Base-by-base conservation (phyloP, 1,140 invertebrate genomes). In the Brachionus asplanchnoidis region DNA sequence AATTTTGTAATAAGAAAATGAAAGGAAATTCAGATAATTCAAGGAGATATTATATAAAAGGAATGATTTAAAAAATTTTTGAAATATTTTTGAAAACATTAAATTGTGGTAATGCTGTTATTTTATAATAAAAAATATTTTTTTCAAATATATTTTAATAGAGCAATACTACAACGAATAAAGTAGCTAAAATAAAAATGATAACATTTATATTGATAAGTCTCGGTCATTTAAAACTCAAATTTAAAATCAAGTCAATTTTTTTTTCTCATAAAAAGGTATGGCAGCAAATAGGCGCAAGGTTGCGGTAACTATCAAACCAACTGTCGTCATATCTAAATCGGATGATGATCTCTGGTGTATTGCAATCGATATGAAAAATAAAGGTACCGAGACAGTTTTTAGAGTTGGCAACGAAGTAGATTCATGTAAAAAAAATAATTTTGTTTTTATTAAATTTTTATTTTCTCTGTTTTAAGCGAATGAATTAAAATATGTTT, bases 331-430 rank as follows among this genome's bases (percentile, higher is more conserved):
- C 12, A 82, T 82, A 12, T 42, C 53, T 36, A 60, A 68, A 26
- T 36, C 28, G 36, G 56, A 82, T 42, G 65, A 65, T 68, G 79
- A 68, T 56, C 26, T 82, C 1, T 82, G 79, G 79, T 82, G 53
- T n/a, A 82, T 82, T 44, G 50, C 79, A 12, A 60, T 82, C 5
- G 79, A 82, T 46, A 82, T 82, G 79, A 82, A 82, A 82, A 82
- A 12, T 26, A 82, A 82, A 82, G 79, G 79, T 8, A 82, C 79
- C 4, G 79, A 82, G 26, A 82, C 79, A 36, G 53, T 82, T 40
- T 82, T 82, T 44, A 44, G 65, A 36, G 79, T 65, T 42, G 79
- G 53, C 2, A 82, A 82, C 20, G 79, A 82, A 68, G 65, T 82
- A 14, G 79, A 82, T 46, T 65, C 79, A 26, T 82, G 79, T 82